Evolutionary conservation across 2,113 vertebrate species (phyloP).

Genomic region (Barbus barbus): DNA sequence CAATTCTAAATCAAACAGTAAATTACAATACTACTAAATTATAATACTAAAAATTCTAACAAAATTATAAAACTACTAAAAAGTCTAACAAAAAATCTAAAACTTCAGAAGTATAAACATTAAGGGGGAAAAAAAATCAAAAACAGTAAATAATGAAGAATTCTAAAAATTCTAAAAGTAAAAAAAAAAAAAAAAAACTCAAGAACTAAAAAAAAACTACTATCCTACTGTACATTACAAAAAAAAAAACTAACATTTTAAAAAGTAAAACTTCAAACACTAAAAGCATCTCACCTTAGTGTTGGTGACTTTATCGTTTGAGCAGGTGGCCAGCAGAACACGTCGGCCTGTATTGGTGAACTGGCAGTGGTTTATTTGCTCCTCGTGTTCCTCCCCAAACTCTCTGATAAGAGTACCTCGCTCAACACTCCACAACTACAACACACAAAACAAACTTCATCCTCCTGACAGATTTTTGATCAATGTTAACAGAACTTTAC

Average conservation of each 20-base stretch:
- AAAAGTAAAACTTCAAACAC: neutral
- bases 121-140: no score
- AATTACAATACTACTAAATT: no score
- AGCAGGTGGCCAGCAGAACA: slow-evolving; percentile 88
- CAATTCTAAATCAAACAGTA: no score
- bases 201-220: neutral
- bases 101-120: no score
- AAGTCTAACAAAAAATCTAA: no score
- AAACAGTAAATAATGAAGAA: no score
- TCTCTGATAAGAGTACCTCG: slow-evolving; percentile 72
- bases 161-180: no score
- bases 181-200: neutral
- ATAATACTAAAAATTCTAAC: no score
- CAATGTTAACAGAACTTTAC: neutral
- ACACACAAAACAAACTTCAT: slow-evolving; percentile 2
- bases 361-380: slow-evolving; percentile 92
- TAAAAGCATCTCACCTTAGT: slow-evolving; percentile 72
- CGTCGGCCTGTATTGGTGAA: slow-evolving; percentile 80
- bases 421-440: slow-evolving; percentile 87
- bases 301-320: slow-evolving; percentile 82
- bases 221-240: no score
- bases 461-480: neutral
- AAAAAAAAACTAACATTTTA: neutral
- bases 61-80: no score
- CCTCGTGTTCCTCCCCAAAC: slow-evolving; percentile 85